phyloP scores from a whole-genome alignment of 2,797 vertebrate species.

The Gambelia wislizenii region DNA sequence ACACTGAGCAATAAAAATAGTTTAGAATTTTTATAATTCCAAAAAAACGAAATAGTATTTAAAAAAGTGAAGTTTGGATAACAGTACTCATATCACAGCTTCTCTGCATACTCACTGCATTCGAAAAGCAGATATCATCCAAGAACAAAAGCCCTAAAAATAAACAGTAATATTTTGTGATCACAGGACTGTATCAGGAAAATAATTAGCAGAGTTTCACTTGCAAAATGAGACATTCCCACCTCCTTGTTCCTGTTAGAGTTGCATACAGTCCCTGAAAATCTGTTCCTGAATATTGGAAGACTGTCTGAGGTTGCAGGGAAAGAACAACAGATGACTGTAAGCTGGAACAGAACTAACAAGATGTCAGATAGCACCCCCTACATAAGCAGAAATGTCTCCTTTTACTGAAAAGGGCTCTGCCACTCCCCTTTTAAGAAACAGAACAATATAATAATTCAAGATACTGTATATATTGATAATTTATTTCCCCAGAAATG shows the following conservation, averaged over 20 bases:
- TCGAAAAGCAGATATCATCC: slow-evolving; percentile 88
- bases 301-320: not conserved
- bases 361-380: not conserved
- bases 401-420: not conserved
- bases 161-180: slow-evolving; percentile 35
- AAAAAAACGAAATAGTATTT: not conserved
- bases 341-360: not conserved
- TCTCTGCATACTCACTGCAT: slow-evolving; percentile 88
- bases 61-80: not conserved
- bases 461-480: not conserved
- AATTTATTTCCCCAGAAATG: not conserved
- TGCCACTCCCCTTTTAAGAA: not conserved
- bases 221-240: not conserved
- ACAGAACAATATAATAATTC: not conserved
- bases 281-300: too few species aligned
- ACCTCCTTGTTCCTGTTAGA: not conserved
- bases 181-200: not conserved
- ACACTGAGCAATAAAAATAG: not conserved
- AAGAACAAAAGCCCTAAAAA: slow-evolving; percentile 90
- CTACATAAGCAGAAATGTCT: not conserved
- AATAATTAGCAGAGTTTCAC: not conserved
- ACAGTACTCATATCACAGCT: slow-evolving; percentile 5
- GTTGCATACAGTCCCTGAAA: not conserved
- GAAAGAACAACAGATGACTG: not conserved
- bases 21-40: not conserved